Conservation (phyloP, 2,113 vertebrate species). For the Cheilinus undulatus region DNA sequence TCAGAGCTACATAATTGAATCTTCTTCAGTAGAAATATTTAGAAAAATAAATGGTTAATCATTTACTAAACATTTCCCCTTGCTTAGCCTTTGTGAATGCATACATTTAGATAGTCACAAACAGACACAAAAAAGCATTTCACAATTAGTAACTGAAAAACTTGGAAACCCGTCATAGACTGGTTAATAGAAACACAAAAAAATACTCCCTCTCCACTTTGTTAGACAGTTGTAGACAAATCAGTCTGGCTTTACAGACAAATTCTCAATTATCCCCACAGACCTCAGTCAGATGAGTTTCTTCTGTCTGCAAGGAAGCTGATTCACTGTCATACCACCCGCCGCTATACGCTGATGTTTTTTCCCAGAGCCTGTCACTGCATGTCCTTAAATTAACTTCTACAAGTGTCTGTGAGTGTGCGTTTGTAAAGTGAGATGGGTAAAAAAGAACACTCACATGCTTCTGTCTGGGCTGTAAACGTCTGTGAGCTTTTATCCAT, state of each 20-base stretch:
- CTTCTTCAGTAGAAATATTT: too few species aligned
- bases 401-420: constrained; percentile 15
- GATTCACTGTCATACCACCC: constrained; percentile 71
- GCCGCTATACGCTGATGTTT: constrained; percentile 46
- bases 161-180: not conserved
- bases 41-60: too few species aligned
- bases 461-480: constrained; percentile 61
- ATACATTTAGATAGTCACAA: not conserved
- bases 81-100: not conserved
- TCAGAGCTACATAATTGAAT: too few species aligned
- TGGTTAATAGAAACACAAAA: not conserved
- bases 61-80: too few species aligned
- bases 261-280: constrained; percentile 56
- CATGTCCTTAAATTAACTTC: constrained; percentile 70
- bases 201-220: not conserved
- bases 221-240: constrained; percentile 43
- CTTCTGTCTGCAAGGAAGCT: constrained; percentile 70
- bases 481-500: constrained; percentile 48
- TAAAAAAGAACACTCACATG: constrained; percentile 29
- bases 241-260: constrained; percentile 55
- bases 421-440: constrained; percentile 3
- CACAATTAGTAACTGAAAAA: not conserved
- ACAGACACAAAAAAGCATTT: not conserved
- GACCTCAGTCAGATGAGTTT: constrained; percentile 62
- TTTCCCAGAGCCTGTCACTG: constrained; percentile 59